Evolutionary conservation across 2,113 vertebrate species (phyloP).

Genomic region (Hypomesus transpacificus): DNA sequence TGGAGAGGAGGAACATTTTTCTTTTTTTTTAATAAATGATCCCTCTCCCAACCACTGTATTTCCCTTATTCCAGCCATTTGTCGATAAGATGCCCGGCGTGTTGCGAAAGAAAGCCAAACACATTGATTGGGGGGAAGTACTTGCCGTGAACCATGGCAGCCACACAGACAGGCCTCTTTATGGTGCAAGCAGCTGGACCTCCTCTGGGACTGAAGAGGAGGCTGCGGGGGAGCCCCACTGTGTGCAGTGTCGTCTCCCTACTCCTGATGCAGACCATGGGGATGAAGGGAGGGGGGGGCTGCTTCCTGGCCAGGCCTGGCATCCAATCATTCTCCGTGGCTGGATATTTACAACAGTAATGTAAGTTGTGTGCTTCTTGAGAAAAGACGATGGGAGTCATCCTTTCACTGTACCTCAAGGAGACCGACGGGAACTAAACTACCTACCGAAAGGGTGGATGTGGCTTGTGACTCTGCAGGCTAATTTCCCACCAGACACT

Average conservation of each 20-base stretch:
- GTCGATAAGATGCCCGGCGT: conserved; percentile 52
- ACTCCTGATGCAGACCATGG: no score
- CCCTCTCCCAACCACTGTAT: conserved; percentile 43
- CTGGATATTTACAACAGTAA: no score
- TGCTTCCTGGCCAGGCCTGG: no score
- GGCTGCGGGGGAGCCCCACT: conserved; percentile 43
- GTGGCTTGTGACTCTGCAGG: no score
- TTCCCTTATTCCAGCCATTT: conserved; percentile 58
- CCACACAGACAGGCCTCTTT: conserved; percentile 42
- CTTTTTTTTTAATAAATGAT: background rate
- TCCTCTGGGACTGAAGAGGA: conserved; percentile 9
- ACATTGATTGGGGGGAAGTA: conserved; percentile 52
- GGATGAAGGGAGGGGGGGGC: no score
- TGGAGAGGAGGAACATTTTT: background rate
- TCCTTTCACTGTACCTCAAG: no score
- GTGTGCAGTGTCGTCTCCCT: conserved; percentile 26
- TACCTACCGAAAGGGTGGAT: no score
- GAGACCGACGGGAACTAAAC: no score
- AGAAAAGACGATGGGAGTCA: no score
- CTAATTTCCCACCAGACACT: no score
- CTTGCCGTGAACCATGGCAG: conserved; percentile 50
- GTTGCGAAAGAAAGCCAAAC: conserved; percentile 50
- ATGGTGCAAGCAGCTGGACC: conserved; percentile 31
- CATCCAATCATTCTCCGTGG: no score
- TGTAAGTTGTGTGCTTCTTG: no score